Evolutionary conservation across 2,113 vertebrate species (phyloP).

Genomic region (Cyanoramphus novaezelandiae): DNA sequence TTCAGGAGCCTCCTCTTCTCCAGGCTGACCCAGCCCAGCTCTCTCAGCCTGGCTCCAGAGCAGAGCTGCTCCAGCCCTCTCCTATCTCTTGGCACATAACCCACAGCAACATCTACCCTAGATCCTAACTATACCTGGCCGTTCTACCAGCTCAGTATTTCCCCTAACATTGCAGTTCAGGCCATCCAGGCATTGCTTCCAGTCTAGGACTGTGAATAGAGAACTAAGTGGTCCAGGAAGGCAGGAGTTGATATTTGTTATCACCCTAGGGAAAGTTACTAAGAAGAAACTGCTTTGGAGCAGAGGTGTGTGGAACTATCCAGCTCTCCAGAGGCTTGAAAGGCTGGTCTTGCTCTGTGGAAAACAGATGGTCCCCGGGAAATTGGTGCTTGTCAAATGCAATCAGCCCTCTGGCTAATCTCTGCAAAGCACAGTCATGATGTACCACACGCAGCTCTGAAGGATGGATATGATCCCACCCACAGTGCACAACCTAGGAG

Average conservation of each 20-base stretch:
- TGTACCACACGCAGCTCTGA: fast-evolving
- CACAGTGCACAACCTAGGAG: fast-evolving
- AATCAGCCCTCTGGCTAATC: neutral
- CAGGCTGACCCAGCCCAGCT: neutral
- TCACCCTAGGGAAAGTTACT: neutral
- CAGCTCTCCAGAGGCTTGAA: neutral
- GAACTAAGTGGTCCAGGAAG: neutral
- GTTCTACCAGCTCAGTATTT: neutral
- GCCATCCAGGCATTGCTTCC: neutral
- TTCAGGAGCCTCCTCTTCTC: neutral
- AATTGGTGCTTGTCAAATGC: neutral
- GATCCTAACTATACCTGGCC: neutral
- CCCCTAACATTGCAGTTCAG: neutral
- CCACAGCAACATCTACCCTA: neutral
- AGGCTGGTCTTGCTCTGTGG: neutral
- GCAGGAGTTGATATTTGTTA: neutral
- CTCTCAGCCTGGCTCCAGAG: neutral
- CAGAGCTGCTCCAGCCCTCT: neutral
- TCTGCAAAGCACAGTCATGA: neutral
- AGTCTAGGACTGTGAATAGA: neutral
- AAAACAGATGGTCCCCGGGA: neutral
- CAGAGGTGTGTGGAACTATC: neutral
- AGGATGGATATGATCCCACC: neutral
- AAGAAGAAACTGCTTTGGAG: neutral
- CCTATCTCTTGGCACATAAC: neutral